Evolutionary conservation across 2,797 vertebrate species (phyloP).

Genomic region (Paguma larvata): DNA sequence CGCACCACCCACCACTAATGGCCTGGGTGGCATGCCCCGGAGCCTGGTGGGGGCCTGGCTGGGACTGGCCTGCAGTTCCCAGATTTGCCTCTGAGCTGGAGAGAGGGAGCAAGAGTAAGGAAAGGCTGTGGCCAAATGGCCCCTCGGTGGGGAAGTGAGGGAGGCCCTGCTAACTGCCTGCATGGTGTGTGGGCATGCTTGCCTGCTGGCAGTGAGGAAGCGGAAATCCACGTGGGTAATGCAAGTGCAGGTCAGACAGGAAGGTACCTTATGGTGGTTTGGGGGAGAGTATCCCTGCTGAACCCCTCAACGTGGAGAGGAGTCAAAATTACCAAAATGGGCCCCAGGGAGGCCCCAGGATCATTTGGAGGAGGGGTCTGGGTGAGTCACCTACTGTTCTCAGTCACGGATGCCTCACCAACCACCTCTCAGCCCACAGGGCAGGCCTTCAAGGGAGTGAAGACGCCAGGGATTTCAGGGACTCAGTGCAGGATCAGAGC

Average conservation of each 20-base stretch:
- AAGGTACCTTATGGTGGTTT: neutral
- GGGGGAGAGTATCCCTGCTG: accelerated
- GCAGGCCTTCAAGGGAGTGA: neutral
- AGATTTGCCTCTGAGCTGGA: neutral
- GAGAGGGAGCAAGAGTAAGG: neutral
- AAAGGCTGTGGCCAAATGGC: neutral
- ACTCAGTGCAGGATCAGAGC: neutral
- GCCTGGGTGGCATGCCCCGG: neutral
- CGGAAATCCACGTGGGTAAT: neutral
- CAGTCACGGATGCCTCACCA: neutral
- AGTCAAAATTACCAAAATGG: neutral
- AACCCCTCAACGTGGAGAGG: neutral
- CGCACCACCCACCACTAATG: neutral
- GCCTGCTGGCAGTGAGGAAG: neutral
- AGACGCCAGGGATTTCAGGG: neutral
- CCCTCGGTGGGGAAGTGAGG: neutral
- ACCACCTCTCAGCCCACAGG: neutral
- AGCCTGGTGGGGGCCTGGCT: neutral
- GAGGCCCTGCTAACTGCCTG: neutral
- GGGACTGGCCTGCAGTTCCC: neutral
- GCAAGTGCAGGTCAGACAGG: constrained; percentile 30
- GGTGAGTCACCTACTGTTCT: neutral
- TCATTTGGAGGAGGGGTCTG: neutral
- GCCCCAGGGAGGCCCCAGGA: neutral
- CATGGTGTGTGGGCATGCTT: neutral